phyloP scores from a whole-genome alignment of 1,140 invertebrate species.

The Bilobella aurantiaca region DNA sequence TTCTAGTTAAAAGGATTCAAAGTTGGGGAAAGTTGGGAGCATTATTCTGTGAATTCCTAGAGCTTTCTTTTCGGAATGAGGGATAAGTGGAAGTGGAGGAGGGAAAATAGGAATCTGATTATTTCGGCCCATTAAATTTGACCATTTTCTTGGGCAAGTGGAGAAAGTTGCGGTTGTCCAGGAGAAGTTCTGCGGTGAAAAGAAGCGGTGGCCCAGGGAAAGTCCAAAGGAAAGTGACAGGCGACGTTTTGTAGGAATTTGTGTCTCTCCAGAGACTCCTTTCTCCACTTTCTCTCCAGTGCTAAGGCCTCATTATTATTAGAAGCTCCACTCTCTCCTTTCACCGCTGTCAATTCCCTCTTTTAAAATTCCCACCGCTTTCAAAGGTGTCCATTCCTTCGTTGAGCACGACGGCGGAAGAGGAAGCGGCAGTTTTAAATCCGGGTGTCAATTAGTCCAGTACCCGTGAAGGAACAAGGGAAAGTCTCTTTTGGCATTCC shows the following conservation, averaged over 20 bases:
- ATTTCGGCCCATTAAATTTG: background rate
- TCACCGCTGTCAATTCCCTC: no score
- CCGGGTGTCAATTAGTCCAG: background rate
- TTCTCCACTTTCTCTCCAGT: background rate
- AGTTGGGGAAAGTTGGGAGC: no score
- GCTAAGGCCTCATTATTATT: background rate
- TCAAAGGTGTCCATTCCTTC: no score
- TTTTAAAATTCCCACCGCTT: no score
- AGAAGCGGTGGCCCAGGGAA: background rate
- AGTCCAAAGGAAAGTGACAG: background rate
- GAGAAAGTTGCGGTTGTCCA: background rate
- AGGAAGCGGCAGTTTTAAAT: background rate
- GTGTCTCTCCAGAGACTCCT: background rate
- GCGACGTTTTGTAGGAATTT: constrained; percentile 1
- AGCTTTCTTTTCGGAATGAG: no score
- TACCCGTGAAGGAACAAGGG: background rate
- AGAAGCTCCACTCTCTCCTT: background rate
- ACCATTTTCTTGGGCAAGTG: background rate
- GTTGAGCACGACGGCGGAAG: no score
- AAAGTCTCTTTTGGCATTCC: background rate
- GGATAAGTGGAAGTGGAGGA: background rate
- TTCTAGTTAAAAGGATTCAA: no score
- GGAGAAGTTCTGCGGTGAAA: background rate
- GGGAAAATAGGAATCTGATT: constrained; percentile 1
- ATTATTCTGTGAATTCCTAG: no score